These are phyloP conservation scores for Lepilemur septentrionalis DNA, from an alignment of 2,797 vertebrate genomes.

Conservation along the genomic window DNA sequence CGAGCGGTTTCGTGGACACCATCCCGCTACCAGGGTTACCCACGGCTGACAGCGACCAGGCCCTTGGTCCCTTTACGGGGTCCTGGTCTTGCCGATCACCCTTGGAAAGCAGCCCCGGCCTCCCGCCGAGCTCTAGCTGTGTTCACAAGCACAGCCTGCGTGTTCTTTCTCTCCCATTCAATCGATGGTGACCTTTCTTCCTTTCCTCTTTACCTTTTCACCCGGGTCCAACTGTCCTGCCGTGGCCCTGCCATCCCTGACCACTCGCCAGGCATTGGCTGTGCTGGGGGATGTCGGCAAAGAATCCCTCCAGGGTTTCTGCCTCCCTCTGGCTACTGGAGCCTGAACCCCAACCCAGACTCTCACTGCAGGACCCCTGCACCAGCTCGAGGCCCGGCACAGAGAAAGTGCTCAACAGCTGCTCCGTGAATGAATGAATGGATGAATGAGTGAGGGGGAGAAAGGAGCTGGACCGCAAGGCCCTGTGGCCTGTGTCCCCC, in stretches of 20 bases:
- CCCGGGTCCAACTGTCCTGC: background rate
- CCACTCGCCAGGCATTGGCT: background rate
- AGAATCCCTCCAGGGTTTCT: background rate
- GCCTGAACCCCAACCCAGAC: background rate
- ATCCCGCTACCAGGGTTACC: fast-evolving
- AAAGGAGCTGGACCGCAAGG: fast-evolving
- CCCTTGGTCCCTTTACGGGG: background rate
- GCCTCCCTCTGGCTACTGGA: background rate
- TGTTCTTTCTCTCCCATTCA: no score
- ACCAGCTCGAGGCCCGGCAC: background rate
- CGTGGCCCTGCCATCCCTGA: no score
- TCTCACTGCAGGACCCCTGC: fast-evolving
- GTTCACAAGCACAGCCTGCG: background rate
- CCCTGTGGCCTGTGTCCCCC: fast-evolving
- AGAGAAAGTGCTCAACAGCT: fast-evolving
- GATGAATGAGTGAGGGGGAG: background rate
- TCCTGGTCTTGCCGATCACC: background rate
- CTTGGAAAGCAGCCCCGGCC: background rate
- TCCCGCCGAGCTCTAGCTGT: background rate
- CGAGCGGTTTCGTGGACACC: fast-evolving
- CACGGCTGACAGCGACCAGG: background rate
- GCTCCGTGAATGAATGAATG: fast-evolving
- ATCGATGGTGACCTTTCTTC: no score
- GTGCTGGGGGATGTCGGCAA: background rate
- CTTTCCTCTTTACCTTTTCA: background rate